Conservation (phyloP, 2,888 invertebrate species). For the Scaptomyza cyrtandrae region DNA sequence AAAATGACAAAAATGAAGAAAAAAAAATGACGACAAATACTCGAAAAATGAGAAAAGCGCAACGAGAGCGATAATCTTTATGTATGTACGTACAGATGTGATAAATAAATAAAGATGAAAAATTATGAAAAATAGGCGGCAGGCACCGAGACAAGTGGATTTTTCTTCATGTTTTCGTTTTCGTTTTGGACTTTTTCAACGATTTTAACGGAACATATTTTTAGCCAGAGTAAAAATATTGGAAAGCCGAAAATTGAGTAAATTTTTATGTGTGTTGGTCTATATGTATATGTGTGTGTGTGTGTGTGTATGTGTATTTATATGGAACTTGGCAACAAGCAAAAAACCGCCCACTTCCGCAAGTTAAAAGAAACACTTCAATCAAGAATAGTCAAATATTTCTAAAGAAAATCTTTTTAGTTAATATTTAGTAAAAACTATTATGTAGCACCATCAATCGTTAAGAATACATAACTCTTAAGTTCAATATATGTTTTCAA, state of each 20-base stretch:
- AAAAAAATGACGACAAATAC: slow-evolving; percentile 12
- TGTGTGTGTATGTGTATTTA: no score
- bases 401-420: slow-evolving; percentile 1
- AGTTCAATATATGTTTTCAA: slow-evolving; percentile 7
- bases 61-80: slow-evolving; percentile 33
- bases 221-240: slow-evolving; percentile 68
- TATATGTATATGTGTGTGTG: slow-evolving; percentile 6
- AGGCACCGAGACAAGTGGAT: slow-evolving; percentile 34
- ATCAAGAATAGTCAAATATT: slow-evolving; percentile 25
- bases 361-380: slow-evolving; percentile 23
- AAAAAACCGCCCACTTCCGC: slow-evolving; percentile 68
- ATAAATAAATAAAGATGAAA: slow-evolving; percentile 71
- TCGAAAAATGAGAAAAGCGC: slow-evolving; percentile 22
- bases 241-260: slow-evolving; percentile 65
- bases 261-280: slow-evolving; percentile 9
- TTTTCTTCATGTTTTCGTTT: slow-evolving; percentile 25
- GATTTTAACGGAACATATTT: slow-evolving; percentile 69
- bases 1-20: slow-evolving; percentile 68
- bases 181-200: slow-evolving; percentile 43
- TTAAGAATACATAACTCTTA: slow-evolving; percentile 1
- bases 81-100: slow-evolving; percentile 22
- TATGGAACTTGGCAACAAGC: slow-evolving; percentile 67
- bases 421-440: not conserved
- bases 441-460: not conserved
- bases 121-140: slow-evolving; percentile 75